Conservation (phyloP, 2,113 vertebrate species). For the Corythornis madagascariensis region DNA sequence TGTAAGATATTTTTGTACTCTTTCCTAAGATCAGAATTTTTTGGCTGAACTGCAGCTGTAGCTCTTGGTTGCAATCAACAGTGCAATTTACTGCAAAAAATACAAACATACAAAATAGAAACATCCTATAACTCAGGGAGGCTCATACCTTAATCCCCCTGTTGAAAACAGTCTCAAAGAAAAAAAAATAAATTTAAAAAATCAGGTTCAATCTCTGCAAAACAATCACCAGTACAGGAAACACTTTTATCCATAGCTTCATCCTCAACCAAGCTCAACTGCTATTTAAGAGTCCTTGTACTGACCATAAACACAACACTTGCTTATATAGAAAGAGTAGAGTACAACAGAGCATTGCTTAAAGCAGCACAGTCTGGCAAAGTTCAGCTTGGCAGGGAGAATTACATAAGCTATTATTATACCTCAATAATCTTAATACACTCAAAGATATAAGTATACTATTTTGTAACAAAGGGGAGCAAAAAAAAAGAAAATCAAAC, state of each 20-base stretch:
- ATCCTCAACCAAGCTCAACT: background rate
- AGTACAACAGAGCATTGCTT: background rate
- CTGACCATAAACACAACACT: background rate
- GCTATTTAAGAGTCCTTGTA: background rate
- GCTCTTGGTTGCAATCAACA: background rate
- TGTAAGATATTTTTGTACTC: background rate
- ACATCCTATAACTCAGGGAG: background rate
- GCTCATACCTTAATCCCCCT: background rate
- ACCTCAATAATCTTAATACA: background rate
- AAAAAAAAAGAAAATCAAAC: accelerated
- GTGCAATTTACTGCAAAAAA: background rate
- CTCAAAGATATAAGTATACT: background rate
- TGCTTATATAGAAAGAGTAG: background rate
- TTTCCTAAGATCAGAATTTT: background rate
- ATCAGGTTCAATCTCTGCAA: background rate
- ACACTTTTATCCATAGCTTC: background rate
- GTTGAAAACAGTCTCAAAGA: background rate
- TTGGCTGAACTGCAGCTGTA: background rate
- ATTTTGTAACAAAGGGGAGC: background rate
- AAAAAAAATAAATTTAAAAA: background rate
- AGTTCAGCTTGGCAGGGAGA: background rate
- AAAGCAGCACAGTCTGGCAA: background rate
- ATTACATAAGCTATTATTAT: background rate
- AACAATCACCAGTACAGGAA: background rate
- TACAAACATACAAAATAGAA: background rate